Conservation (phyloP, 2,797 vertebrate genomes). For the Eupleurogrammus muticus region DNA sequence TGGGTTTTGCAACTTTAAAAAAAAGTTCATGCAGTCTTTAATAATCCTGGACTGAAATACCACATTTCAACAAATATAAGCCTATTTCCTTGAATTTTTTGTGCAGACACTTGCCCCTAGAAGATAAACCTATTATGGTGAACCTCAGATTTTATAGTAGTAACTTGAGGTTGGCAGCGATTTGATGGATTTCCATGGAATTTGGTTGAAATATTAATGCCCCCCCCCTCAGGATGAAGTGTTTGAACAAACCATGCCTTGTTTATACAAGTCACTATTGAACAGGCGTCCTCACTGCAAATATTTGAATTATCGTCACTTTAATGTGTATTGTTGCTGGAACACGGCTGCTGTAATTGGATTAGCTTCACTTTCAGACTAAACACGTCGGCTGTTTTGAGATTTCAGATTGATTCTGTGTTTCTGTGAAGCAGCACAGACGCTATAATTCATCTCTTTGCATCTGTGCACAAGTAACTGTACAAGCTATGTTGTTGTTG, state of each 20-base stretch:
- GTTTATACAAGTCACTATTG: background rate
- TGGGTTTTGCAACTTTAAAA: too few relatives aligned
- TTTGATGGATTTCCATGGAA: too few relatives aligned
- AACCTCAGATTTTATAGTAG: background rate
- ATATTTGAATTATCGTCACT: background rate
- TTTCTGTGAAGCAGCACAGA: slow-evolving; percentile 22
- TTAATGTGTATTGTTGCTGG: background rate
- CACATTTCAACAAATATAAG: too few relatives aligned
- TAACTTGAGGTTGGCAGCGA: too few relatives aligned
- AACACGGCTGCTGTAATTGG: slow-evolving; percentile 9
- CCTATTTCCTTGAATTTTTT: too few relatives aligned
- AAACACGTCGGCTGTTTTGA: slow-evolving; percentile 43
- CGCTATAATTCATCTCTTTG: slow-evolving; percentile 28
- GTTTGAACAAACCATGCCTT: background rate
- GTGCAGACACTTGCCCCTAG: too few relatives aligned
- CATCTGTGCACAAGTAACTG: slow-evolving; percentile 1
- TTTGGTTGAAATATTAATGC: too few relatives aligned
- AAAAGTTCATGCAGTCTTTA: too few relatives aligned
- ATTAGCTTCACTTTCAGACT: slow-evolving; percentile 11
- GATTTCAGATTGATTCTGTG: slow-evolving; percentile 17
- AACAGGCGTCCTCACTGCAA: background rate
- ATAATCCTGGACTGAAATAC: too few relatives aligned
- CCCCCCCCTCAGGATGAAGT: background rate
- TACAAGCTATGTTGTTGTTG: slow-evolving; percentile 17
- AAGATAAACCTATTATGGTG: too few relatives aligned